These are phyloP conservation scores for Pseudococcus viburni DNA, from an alignment of 2,888 invertebrate genomes.

Conservation along the genomic window DNA sequence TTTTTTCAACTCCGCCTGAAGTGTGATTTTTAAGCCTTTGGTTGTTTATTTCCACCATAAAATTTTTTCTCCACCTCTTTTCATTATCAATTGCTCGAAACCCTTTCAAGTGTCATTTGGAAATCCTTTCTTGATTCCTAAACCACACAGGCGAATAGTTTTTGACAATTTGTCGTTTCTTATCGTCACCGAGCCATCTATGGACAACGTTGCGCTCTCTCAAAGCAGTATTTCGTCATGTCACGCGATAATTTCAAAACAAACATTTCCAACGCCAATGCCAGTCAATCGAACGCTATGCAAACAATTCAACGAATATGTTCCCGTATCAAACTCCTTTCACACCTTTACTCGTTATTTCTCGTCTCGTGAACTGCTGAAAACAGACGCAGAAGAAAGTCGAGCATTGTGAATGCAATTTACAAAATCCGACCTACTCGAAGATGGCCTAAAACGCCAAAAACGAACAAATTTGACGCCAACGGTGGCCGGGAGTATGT, in stretches of 20 bases:
- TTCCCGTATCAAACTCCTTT: neutral
- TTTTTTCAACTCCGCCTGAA: too few relatives aligned
- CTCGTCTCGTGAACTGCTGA: neutral
- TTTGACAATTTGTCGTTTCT: neutral
- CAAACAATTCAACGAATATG: neutral
- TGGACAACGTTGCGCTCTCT: neutral
- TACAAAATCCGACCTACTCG: neutral
- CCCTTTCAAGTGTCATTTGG: too few relatives aligned
- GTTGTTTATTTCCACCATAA: too few relatives aligned
- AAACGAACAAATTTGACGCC: neutral
- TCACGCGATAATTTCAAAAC: conserved; percentile 6
- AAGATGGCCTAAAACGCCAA: neutral
- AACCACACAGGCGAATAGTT: neutral
- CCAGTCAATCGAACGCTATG: conserved; percentile 25
- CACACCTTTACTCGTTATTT: neutral
- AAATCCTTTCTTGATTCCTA: too few relatives aligned
- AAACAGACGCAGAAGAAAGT: neutral
- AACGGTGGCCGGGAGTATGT: neutral
- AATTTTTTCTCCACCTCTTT: too few relatives aligned
- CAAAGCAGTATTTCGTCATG: neutral
- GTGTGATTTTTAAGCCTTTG: too few relatives aligned
- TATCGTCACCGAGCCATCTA: neutral
- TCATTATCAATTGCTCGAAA: too few relatives aligned
- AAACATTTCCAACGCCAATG: neutral
- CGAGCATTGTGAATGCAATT: conserved; percentile 28